These are phyloP conservation scores for Dryococelus australis DNA, from an alignment of 2,888 invertebrate genomes.

Conservation along the genomic window DNA sequence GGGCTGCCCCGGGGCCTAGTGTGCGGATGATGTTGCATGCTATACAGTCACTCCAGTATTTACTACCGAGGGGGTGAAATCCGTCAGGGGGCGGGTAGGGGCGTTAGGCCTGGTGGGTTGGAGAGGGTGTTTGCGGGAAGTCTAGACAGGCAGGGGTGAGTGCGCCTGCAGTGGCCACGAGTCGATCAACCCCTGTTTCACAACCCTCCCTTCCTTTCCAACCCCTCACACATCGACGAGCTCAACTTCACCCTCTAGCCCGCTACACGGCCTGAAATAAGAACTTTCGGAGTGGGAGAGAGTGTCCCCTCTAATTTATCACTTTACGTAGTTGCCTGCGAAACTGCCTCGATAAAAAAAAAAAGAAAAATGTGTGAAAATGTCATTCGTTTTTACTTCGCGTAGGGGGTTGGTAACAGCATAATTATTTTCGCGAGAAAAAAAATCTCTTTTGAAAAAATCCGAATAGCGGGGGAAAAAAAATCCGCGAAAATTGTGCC, in stretches of 20 bases:
- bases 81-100: no score
- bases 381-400: not conserved
- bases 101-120: not conserved
- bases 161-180: not conserved
- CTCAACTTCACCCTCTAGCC: no score
- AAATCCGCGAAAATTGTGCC: not conserved
- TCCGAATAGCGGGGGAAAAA: not conserved
- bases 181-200: not conserved
- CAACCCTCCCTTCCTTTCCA: not conserved
- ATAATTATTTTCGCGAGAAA: not conserved
- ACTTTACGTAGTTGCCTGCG: not conserved
- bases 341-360: not conserved
- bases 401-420: not conserved
- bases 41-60: not conserved
- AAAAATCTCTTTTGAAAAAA: not conserved
- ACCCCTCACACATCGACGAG: no score
- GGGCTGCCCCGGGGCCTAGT: no score
- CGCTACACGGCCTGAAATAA: not conserved
- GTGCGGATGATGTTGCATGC: no score
- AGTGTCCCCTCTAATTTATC: not conserved
- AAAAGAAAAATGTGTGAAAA: not conserved
- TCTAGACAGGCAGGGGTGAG: not conserved
- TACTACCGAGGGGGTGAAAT: not conserved
- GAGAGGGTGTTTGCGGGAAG: not conserved
- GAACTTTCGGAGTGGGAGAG: no score